Evolutionary conservation across 1,140 invertebrate genomes (phyloP).

Genomic region (Grapholita molesta): DNA sequence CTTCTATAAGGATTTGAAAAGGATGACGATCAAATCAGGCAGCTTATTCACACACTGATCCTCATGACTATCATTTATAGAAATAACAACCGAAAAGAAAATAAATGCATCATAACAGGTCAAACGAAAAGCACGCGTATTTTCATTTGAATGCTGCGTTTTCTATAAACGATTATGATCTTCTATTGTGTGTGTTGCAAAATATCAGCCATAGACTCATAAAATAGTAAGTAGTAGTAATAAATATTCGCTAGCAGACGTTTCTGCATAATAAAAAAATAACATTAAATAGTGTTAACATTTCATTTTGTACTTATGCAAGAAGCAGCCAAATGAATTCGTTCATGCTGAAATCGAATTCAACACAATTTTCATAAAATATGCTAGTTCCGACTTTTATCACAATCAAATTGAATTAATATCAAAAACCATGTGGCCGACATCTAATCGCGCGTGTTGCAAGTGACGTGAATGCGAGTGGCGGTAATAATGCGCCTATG

Average conservation of each 20-base stretch:
- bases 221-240: too few relatives aligned
- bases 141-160: too few relatives aligned
- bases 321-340: background rate
- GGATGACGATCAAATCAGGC: background rate
- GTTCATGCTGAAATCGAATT: background rate
- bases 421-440: constrained; percentile 32
- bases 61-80: too few relatives aligned
- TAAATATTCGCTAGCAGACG: too few relatives aligned
- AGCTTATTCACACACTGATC: too few relatives aligned
- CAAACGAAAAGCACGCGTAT: too few relatives aligned
- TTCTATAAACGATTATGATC: too few relatives aligned
- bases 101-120: too few relatives aligned
- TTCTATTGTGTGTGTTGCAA: too few relatives aligned
- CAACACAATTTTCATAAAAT: constrained; percentile 1
- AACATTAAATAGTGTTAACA: background rate
- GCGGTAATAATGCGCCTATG: constrained; percentile 25
- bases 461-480: constrained; percentile 42
- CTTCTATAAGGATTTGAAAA: constrained; percentile 30
- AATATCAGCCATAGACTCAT: too few relatives aligned
- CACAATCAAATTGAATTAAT: constrained; percentile 37
- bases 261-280: background rate
- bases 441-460: constrained; percentile 45
- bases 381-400: constrained; percentile 16
- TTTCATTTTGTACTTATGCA: background rate
- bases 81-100: too few relatives aligned